Percentiles rank a stretch among this genome's conserved stretches.
Conservation (phyloP, 2,797 vertebrate genomes). For the Smutsia gigantea region DNA sequence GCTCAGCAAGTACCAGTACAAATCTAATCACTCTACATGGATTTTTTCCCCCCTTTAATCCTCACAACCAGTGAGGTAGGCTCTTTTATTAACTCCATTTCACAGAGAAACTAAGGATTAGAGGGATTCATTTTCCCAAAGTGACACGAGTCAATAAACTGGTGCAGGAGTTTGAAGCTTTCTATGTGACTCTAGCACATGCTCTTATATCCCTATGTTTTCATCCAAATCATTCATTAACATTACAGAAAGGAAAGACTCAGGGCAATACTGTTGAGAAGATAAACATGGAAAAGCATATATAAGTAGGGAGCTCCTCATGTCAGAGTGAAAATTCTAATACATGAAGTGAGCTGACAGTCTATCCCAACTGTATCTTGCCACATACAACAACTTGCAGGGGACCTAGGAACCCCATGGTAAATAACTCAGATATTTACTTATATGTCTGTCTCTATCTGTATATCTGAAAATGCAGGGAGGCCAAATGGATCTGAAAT, state of each 20-base stretch:
- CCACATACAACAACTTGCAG: neutral
- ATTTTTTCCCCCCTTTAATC: neutral
- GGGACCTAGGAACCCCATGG: neutral
- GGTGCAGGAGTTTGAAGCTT: neutral
- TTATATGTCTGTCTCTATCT: neutral
- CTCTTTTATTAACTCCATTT: neutral
- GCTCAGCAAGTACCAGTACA: neutral
- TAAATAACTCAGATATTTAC: neutral
- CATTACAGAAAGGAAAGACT: neutral
- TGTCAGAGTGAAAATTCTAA: neutral
- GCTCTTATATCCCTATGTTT: neutral
- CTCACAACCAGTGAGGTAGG: neutral
- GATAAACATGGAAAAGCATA: neutral
- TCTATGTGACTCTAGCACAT: neutral
- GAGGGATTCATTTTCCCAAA: neutral
- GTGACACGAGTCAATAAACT: neutral
- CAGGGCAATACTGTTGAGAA: neutral
- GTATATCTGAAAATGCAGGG: neutral
- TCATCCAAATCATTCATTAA: neutral
- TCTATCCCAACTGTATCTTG: neutral
- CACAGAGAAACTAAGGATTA: neutral
- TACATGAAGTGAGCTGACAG: neutral
- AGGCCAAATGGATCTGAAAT: neutral
- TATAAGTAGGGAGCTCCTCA: neutral
- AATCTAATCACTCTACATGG: neutral